Evolutionary conservation across 2,888 invertebrate species (phyloP), one percentile per base, ranked within the genome.

Genomic region (Graphium colonna): DNA sequence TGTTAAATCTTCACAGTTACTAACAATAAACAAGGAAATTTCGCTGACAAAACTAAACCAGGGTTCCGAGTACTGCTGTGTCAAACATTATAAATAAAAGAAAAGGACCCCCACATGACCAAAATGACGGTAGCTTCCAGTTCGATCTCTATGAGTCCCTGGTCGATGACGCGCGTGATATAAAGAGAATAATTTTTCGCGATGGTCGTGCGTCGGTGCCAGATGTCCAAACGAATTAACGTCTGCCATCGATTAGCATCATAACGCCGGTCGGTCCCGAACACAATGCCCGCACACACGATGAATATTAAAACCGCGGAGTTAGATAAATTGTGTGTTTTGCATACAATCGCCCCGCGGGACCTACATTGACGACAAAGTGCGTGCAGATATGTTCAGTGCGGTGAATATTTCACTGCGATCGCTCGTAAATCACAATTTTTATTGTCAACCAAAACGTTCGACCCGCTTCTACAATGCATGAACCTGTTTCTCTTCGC

Each of bases 331-430:
- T 70, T 53, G 73, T 69, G 55, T 51, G 64, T 58, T 83, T 84
- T 75, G 79, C 82, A 83, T 84, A 82, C 83, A 83, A 82, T 82
- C 64, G 73, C 4, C 63, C 71, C 58, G 60, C 62, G 66, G 59
- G 64, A 52, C 60, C 55, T 60, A 64, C 56, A 64, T 57, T 68
- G 69, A 70, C 67, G 70, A 56, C 60, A 65, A 56, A 54, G 67
- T 60, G 70, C 82, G 79, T 82, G 84, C 77, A 78, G 73, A 77
- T 75, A 82, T 82, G 81, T 70, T 71, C 65, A 65, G 61, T 55
- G 59, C 57, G 56, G 55, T 57, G 58, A 61, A 68, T 61, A 57
- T 49, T 12, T 21, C n/a, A 56, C 56, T 55, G 58, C 59, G 51
- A 57, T 52, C 51, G 39, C 43, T 44, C 44, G 54, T 56, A 60